A percentile compares a stretch with the other conserved stretches of the same genome.
These are phyloP conservation scores for Poeciliopsis paucimaculata DNA, from an alignment of 2,797 vertebrate species.

Conservation along the genomic window DNA sequence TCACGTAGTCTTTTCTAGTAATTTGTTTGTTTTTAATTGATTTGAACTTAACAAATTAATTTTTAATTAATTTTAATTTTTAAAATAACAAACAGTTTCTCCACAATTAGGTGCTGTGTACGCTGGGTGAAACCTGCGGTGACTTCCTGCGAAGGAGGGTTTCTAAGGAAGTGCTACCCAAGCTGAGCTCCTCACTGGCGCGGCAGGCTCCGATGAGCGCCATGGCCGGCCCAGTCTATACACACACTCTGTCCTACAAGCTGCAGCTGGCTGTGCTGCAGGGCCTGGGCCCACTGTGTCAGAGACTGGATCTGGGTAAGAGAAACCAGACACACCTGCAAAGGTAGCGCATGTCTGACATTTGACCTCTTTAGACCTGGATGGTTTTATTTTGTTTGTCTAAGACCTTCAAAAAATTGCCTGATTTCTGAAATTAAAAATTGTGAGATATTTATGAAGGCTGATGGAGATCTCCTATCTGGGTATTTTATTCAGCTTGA, in stretches of 20 bases:
- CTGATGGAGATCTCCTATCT: neutral
- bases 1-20: neutral
- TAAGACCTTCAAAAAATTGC: neutral
- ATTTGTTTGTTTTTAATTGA: neutral
- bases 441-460: neutral
- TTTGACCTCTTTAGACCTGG: neutral
- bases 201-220: constrained; percentile 88
- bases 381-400: neutral
- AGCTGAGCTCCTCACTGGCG: constrained; percentile 82
- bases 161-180: constrained; percentile 91
- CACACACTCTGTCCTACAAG: constrained; percentile 90
- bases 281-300: constrained; percentile 89
- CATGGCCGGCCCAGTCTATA: constrained; percentile 87
- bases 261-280: constrained; percentile 90
- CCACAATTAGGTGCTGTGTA: constrained; percentile 84
- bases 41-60: neutral
- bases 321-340: constrained; percentile 4
- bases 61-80: no score
- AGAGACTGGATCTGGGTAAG: constrained; percentile 89
- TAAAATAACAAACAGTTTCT: neutral
- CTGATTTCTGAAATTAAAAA: neutral
- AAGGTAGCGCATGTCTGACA: neutral
- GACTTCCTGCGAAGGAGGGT: constrained; percentile 91
- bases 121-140: constrained; percentile 84
- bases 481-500: neutral